A percentile compares a stretch with the other conserved stretches of the same genome.
Evolutionary conservation across 53 echinoderm and acorn worm species (phyloP).

Genomic region (Echinarachnius parma): DNA sequence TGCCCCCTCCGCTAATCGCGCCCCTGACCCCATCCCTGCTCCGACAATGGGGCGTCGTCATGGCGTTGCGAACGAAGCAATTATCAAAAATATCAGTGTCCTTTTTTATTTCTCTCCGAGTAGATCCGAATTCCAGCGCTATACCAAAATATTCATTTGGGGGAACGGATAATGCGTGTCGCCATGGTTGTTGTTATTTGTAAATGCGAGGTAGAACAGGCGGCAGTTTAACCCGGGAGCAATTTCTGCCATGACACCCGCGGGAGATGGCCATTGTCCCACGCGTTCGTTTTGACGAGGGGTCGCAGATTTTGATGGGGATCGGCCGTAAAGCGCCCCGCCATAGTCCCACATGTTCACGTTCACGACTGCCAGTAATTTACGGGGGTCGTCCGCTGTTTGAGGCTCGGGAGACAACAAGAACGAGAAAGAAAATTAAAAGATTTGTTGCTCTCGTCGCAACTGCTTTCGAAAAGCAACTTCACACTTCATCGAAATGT

Average conservation of each 20-base stretch:
- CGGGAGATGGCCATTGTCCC: constrained; percentile 10
- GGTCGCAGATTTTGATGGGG: constrained; percentile 17
- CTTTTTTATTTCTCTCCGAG: no score
- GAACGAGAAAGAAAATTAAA: not conserved
- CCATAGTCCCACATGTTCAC: constrained; percentile 23
- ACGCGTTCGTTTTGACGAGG: constrained; percentile 10
- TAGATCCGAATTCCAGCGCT: no score
- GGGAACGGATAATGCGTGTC: no score
- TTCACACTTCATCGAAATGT: constrained; percentile 39
- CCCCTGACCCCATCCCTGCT: no score
- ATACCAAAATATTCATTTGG: no score
- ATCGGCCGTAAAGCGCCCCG: constrained; percentile 5
- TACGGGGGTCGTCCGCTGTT: constrained; percentile 20
- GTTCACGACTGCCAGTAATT: constrained; percentile 8
- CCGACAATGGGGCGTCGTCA: no score
- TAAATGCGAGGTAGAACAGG: no score
- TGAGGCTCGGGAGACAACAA: not conserved
- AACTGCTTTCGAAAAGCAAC: constrained; percentile 21
- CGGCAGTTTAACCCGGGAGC: constrained; percentile 36
- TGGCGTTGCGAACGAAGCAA: no score
- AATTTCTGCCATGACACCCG: constrained; percentile 10
- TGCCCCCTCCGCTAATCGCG: no score
- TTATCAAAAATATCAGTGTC: no score
- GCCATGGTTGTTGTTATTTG: no score
- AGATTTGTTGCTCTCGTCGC: no score